A percentile compares a stretch with the other conserved stretches of the same genome.
Conservation (phyloP, 2,888 invertebrate genomes). For the Tinea trinotella region DNA sequence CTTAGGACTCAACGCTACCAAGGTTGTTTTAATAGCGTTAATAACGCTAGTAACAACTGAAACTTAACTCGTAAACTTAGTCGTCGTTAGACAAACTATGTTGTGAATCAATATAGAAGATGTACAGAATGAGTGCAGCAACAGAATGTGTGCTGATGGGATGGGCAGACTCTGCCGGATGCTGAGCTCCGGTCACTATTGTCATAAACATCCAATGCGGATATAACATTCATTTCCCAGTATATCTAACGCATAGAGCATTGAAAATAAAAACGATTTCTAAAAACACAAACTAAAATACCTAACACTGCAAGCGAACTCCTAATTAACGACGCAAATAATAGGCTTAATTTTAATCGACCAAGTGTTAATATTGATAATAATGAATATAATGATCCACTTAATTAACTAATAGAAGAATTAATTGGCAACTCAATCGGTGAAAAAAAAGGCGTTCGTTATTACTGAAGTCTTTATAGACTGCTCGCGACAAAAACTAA, state of each 20-base stretch:
- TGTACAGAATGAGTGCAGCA: no score
- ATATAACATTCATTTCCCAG: slow-evolving; percentile 8
- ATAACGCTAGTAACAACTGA: no score
- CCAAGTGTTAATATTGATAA: slow-evolving; percentile 3
- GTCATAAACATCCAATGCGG: slow-evolving; percentile 1
- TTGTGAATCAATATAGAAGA: no score
- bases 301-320: not conserved
- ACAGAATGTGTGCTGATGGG: not conserved
- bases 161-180: slow-evolving; percentile 10
- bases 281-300: not conserved
- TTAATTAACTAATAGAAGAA: not conserved
- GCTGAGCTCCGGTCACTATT: not conserved
- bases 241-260: not conserved
- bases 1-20: no score
- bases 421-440: not conserved
- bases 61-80: no score
- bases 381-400: slow-evolving; percentile 1
- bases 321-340: not conserved
- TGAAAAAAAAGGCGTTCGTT: not conserved
- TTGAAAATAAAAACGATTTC: not conserved
- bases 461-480: not conserved
- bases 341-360: not conserved
- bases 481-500: not conserved
- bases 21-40: no score
- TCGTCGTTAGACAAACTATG: no score